Conservation (phyloP, 2,888 invertebrate species). For the Didymodactylos carnosus region DNA sequence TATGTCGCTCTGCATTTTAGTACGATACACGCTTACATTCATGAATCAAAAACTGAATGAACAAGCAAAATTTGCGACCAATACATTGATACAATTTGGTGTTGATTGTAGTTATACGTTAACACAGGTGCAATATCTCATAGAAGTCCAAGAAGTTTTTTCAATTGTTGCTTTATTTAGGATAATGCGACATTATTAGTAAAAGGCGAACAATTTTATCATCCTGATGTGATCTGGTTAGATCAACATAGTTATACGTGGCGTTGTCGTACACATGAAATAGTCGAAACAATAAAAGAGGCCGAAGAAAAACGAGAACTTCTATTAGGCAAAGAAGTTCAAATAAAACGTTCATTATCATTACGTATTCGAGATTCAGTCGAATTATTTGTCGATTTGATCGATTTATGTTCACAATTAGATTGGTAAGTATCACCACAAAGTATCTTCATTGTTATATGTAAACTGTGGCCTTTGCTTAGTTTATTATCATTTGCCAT, state of each 20-base stretch:
- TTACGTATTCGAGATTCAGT: not conserved
- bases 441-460: not conserved
- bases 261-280: not conserved
- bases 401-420: not conserved
- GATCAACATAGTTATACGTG: not conserved
- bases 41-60: not conserved
- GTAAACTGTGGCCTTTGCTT: conserved; percentile 15
- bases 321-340: not conserved
- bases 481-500: conserved; percentile 49
- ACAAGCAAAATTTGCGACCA: not conserved
- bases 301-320: not conserved
- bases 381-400: not conserved
- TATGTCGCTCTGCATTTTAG: not conserved
- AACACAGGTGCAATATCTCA: not conserved
- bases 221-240: not conserved
- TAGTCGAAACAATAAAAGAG: not conserved
- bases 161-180: not conserved
- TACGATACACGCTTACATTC: not conserved
- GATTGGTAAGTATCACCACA: not conserved
- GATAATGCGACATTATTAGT: not conserved
- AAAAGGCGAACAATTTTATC: not conserved
- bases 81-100: not conserved
- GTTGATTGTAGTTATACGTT: not conserved
- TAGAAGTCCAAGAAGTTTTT: not conserved
- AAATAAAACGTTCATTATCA: not conserved